A percentile compares a stretch with the other conserved stretches of the same genome.
Evolutionary conservation across 2,888 invertebrate genomes (phyloP).

Genomic region (Ganaspis brasiliensis): DNA sequence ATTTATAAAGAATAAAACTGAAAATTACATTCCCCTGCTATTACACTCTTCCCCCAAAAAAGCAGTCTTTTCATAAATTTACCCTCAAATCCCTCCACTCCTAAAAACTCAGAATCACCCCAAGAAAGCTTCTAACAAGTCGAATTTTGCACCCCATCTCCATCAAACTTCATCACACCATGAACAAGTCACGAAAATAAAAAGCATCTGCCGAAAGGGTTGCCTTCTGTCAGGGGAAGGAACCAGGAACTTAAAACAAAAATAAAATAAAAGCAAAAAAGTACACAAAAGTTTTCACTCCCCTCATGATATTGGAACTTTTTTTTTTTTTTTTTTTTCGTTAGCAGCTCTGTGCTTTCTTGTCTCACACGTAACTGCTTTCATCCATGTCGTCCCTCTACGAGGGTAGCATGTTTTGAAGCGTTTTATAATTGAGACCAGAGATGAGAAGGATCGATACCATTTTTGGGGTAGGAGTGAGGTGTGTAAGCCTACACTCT

Average conservation of each 20-base stretch:
- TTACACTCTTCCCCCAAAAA: too few relatives aligned
- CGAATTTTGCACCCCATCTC: not conserved
- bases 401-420: constrained; percentile 71
- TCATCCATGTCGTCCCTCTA: constrained; percentile 20
- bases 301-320: constrained; percentile 48
- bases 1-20: too few relatives aligned
- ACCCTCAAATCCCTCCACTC: too few relatives aligned
- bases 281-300: constrained; percentile 30
- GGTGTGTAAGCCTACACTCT: constrained; percentile 62
- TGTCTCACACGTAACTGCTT: constrained; percentile 43
- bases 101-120: not conserved
- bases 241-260: constrained; percentile 22
- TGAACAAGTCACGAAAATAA: constrained; percentile 11
- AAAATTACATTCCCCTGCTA: too few relatives aligned
- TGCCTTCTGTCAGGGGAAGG: constrained; percentile 1
- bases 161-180: constrained; percentile 17
- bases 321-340: too few relatives aligned
- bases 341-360: constrained; percentile 62
- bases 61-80: too few relatives aligned
- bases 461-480: constrained; percentile 70
- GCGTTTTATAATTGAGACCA: constrained; percentile 77
- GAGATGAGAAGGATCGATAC: constrained; percentile 69
- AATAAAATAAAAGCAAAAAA: not conserved
- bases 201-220: constrained; percentile 21
- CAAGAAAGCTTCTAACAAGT: not conserved